These are phyloP conservation scores for Caenorhabditis sp. DNA, from an alignment of 2,888 invertebrate species.

Conservation along the genomic window DNA sequence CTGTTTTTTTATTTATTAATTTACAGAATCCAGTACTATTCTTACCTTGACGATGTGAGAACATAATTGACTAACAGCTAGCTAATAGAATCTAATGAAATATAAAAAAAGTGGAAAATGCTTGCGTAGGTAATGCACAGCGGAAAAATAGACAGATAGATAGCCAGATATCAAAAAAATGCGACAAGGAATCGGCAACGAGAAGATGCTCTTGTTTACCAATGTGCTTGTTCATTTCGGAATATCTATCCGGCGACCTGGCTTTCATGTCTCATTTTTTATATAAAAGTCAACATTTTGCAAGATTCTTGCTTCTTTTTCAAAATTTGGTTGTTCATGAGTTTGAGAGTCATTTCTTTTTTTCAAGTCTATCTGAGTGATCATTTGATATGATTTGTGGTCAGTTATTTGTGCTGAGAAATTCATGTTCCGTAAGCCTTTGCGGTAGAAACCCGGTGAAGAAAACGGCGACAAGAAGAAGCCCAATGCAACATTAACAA, in stretches of 20 bases:
- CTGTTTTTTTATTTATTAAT: too few species aligned
- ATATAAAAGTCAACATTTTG: slow-evolving; percentile 21
- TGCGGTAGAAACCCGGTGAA: not conserved
- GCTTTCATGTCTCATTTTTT: slow-evolving; percentile 20
- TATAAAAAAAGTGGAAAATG: slow-evolving; percentile 3
- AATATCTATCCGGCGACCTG: slow-evolving; percentile 12
- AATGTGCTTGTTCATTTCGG: slow-evolving; percentile 58
- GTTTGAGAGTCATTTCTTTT: too few species aligned
- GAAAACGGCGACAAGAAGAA: not conserved
- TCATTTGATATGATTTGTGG: not conserved
- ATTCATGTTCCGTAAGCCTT: not conserved
- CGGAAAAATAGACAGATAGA: slow-evolving; percentile 3
- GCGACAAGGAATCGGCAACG: slow-evolving; percentile 34
- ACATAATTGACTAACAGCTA: slow-evolving; percentile 29
- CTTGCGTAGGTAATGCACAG: slow-evolving; percentile 24
- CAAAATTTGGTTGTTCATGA: not conserved
- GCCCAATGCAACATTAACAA: not conserved
- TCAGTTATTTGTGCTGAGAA: slow-evolving; percentile 14
- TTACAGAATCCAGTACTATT: too few species aligned
- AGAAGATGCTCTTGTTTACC: slow-evolving; percentile 55
- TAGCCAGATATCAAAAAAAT: slow-evolving; percentile 47
- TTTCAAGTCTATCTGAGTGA: not conserved
- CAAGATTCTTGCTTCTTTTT: not conserved
- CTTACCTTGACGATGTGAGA: slow-evolving; percentile 40
- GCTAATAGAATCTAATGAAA: too few species aligned